These are phyloP conservation scores for Hydractinia symbiolongicarpus DNA, from an alignment of 30 jellyfish, hydroid and myxozoan genomes.

Conservation along the genomic window DNA sequence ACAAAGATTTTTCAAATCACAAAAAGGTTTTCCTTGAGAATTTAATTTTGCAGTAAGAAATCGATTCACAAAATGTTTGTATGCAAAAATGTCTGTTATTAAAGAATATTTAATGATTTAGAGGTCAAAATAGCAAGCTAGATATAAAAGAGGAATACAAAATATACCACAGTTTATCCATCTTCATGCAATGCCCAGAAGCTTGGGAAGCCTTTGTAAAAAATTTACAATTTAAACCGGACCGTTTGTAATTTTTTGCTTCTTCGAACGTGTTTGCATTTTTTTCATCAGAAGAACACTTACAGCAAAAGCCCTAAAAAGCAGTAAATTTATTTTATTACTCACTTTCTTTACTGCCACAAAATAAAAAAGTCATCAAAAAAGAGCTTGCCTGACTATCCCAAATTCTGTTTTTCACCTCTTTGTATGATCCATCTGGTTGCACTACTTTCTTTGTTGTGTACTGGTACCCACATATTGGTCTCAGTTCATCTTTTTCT, in stretches of 20 bases:
- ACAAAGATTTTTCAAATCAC: too few relatives aligned
- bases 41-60: too few relatives aligned
- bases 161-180: conserved; percentile 48
- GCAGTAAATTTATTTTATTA: not conserved
- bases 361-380: too few relatives aligned
- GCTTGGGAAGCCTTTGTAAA: conserved; percentile 28
- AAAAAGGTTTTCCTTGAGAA: too few relatives aligned
- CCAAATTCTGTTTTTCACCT: conserved; percentile 25
- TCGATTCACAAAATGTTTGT: too few relatives aligned
- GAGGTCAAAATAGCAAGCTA: too few relatives aligned
- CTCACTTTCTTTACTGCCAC: too few relatives aligned
- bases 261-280: conserved; percentile 21
- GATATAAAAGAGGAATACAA: not conserved
- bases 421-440: conserved; percentile 21
- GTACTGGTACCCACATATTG: conserved; percentile 38
- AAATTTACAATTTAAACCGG: conserved; percentile 49
- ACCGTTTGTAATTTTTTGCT: conserved; percentile 28
- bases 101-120: too few relatives aligned
- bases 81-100: too few relatives aligned
- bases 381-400: conserved; percentile 52
- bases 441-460: not conserved
- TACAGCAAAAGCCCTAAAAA: conserved; percentile 58
- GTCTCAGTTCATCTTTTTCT: conserved; percentile 19
- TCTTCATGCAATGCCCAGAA: conserved; percentile 57
- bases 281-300: conserved; percentile 33